Base-by-base conservation (phyloP, 2,888 invertebrate genomes). In the Galerucella nymphaeae region DNA sequence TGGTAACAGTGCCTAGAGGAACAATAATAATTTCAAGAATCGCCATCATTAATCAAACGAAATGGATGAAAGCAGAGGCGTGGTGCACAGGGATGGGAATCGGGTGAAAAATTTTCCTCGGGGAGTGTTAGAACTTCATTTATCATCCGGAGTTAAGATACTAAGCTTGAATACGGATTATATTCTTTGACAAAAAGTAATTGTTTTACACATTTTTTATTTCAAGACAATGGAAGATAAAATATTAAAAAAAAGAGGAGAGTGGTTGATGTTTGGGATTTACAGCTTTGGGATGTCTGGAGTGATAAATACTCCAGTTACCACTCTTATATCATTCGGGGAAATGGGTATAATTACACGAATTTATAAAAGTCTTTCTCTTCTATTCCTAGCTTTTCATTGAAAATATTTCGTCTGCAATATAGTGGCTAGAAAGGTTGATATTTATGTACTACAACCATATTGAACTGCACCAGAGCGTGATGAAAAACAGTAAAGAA, bases 31-130 rank as follows among this genome's bases (percentile, higher is more conserved):
- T 62, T 62, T 42, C 41, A 42, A 18, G 42, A 62, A 62, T 18
- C 61, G 61, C 42, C 18, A 55, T 53, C 70, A 79, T 79, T 78
- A 76, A 79, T 80, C 78, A 77, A 75, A 69, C 66, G 68, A 65
- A 71, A 66, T 65, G 67, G 74, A 71, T 63, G 67, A 62, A 61
- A 74, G 70, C 70, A 72, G 30, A 48, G 70, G 70, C 70, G 70
- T 63, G 70, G 55, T 38, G 57, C n/a, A n/a, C 10, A 14, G 63
- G 59, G 45, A 61, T 45, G 45, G 9, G 53, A 53, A 57, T 57
- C 16, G 55, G 62, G 48, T 38, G 64, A 71, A 71, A 71, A 71
- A 61, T 66, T 66, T 41, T 70, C 70, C 70, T 63, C 18, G 18
- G 63, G 48, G 70, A 42, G 61, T 42, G 57, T 64, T 48, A 55